Evolutionary conservation across 2,113 vertebrate species (phyloP), one percentile per base, ranked within the genome.

Genomic region (Redunca redunca): DNA sequence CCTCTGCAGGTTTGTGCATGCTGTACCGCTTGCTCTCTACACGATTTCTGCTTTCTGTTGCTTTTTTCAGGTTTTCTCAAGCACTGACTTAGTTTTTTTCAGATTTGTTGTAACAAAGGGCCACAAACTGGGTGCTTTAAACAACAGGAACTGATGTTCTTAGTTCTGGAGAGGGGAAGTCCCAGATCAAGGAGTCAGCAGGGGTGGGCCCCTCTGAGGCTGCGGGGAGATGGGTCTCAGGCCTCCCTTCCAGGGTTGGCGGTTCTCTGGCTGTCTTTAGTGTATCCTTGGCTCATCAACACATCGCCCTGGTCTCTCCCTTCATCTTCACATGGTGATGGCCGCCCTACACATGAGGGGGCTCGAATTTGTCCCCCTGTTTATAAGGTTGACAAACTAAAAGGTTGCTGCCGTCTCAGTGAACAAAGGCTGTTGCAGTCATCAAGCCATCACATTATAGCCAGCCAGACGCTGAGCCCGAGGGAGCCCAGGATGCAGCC

Each of bases 21-120:
- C 5, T 9, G 1, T 2, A 2, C 10, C 1, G 2, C 15, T 46
- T n/a, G 28, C 7, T 58, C 53, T 2, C 0, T 17, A 19, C 15
- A 2, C 74, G 3, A 21, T 53, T 15, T 40, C 62, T 21, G 8
- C 74, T 17, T 11, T 4, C 6, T 1, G 1, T 3, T 30, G 7
- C 5, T 36, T 64, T 57, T 62, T 17, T 10, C 71, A 9, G 53
- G 28, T 87, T 80, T 80, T 36, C 53, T 82, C 15, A 53, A 10
- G 21, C 7, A 17, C 3, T 2, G 8, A 25, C 30, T 26, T 43
- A 12, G 5, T 25, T 40, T 26, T 60, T 71, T 15, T 23, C 16
- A 13, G 17, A 55, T 13, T 13, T 19, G 2, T 52, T 57, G 6
- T n/a, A 26, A 57, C 50, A 19, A 55, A n/a, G 26, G 30, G 7